Base-by-base conservation (phyloP, 37 sponge, comb jelly and placozoan genomes). In the Chondrilla cf. caribensis region DNA sequence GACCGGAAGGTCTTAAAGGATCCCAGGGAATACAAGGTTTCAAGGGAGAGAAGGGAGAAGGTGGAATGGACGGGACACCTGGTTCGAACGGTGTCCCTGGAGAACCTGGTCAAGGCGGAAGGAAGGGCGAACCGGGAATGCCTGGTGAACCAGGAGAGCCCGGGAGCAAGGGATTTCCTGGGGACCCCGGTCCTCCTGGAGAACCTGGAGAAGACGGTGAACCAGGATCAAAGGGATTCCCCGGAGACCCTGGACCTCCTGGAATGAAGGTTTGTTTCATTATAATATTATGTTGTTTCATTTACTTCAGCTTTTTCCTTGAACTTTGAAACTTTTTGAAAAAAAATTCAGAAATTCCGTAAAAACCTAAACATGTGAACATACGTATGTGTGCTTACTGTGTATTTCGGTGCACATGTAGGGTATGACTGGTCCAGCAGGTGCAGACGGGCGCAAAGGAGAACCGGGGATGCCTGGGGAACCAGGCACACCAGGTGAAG, bases 171-270 rank as follows among this genome's bases (percentile, higher is more conserved):
- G 86, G 86, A 9, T 33, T 70, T 54, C 80, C 86, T 57, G 86
- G 86, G 19, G 86, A 70, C 31, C 80, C 86, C 26, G 86, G 86
- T 14, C 35, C 72, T 25, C 60, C 78, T 29, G 86, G 86, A 68
- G 14, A 60, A 5, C 70, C 70, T 32, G 86, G 42, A 9, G 41
- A 72, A 35, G 29, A 22, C 4, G 73, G 64, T 9, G 64, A 62
- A 62, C 76, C 76, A 1, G 76, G 76, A n/a, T 21, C 6, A 41
- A 73, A 73, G 44, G 44, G 44, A 11, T 22, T 7, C 22, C 64
- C 66, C 11, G 43, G 66, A 42, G 64, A 62, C 8, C 64, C 64
- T 19, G 64, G 64, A 29, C 64, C 64, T 29, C 64, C 64, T 5
- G 64, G 64, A 62, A 15, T 7, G 25, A 62, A 62, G 25, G 64